Evolutionary conservation across 1,140 invertebrate species (phyloP).

Genomic region (Cataglyphis hispanica): DNA sequence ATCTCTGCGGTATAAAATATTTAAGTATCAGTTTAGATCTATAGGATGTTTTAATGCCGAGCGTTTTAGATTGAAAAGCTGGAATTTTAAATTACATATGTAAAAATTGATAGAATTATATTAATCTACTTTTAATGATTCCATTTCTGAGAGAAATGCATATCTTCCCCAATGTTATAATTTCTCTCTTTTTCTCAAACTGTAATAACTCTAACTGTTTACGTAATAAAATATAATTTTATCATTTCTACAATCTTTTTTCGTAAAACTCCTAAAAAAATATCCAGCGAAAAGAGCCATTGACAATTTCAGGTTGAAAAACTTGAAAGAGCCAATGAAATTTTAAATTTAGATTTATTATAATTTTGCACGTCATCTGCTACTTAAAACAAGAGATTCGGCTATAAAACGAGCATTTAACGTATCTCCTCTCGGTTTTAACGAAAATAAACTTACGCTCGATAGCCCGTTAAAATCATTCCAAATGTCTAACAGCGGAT

Average conservation of each 20-base stretch:
- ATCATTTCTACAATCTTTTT: background rate
- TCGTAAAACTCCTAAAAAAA: background rate
- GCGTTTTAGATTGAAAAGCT: background rate
- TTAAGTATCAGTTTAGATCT: slow-evolving; percentile 1
- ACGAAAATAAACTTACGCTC: slow-evolving; percentile 1
- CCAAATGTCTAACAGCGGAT: slow-evolving; percentile 5
- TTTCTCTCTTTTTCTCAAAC: background rate
- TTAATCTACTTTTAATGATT: background rate
- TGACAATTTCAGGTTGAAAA: background rate
- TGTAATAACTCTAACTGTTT: background rate
- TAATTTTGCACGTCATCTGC: background rate
- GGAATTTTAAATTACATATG: background rate
- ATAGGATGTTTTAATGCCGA: background rate
- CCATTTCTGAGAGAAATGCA: background rate
- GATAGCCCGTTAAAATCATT: slow-evolving; percentile 27
- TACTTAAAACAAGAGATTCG: background rate
- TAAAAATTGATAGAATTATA: background rate
- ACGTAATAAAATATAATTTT: background rate
- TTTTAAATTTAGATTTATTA: background rate
- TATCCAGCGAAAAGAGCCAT: background rate
- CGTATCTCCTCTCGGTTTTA: slow-evolving; percentile 16
- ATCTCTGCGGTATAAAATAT: background rate
- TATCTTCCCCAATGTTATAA: background rate
- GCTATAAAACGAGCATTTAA: slow-evolving; percentile 6
- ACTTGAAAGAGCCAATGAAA: background rate